Conservation (phyloP, 2,888 invertebrate genomes). For the Sphaerophoria taeniata region DNA sequence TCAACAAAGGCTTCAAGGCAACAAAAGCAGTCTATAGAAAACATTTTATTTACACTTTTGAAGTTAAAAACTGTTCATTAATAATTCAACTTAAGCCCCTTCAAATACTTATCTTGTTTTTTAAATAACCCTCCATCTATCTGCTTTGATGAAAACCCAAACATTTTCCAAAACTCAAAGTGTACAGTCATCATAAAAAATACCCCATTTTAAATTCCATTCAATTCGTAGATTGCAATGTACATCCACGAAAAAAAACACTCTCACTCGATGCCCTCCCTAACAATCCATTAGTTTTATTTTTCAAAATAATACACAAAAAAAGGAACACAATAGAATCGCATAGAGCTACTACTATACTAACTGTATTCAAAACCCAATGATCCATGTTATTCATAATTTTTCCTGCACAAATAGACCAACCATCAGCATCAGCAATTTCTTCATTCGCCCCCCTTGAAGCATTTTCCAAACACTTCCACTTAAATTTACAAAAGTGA, state of each 20-base stretch:
- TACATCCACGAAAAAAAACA: no score
- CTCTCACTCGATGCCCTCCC: not conserved
- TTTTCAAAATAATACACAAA: constrained; percentile 1
- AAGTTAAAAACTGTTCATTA: no score
- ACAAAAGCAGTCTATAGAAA: no score
- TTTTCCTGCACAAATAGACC: constrained; percentile 60
- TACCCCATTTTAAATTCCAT: constrained; percentile 45
- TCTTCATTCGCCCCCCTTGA: not conserved
- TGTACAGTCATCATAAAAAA: constrained; percentile 18
- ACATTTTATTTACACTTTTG: no score
- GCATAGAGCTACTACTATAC: constrained; percentile 1
- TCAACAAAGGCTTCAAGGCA: no score
- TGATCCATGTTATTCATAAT: constrained; percentile 71
- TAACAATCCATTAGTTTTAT: constrained; percentile 58
- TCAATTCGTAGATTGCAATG: constrained; percentile 53
- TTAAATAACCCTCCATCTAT: no score
- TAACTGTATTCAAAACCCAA: constrained; percentile 57
- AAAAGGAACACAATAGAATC: no score
- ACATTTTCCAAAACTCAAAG: not conserved
- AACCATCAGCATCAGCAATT: constrained; percentile 23
- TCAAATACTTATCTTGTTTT: no score
- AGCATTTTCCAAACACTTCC: constrained; percentile 44
- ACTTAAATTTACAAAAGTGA: constrained; percentile 68
- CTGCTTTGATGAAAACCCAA: not conserved
- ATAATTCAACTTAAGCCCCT: no score